A percentile compares a stretch with the other conserved stretches of the same genome.
phyloP scores from a whole-genome alignment of 2,888 invertebrate species.

The Heliconius sara region DNA sequence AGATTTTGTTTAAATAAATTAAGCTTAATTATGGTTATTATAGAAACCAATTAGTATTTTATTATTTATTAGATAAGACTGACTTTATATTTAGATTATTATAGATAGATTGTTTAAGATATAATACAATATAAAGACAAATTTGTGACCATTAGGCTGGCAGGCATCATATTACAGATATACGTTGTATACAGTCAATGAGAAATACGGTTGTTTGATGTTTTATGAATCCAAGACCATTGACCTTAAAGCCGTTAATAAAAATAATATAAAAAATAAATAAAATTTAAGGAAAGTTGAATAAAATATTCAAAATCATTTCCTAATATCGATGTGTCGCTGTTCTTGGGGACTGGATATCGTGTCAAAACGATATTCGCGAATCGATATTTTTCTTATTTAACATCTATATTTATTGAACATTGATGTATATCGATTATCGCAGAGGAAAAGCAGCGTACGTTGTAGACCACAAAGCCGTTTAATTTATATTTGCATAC shows the following conservation, averaged over 20 bases:
- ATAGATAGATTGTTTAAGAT: background rate
- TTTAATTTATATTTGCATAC: background rate
- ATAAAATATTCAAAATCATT: background rate
- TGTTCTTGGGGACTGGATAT: background rate
- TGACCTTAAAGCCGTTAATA: too few relatives aligned
- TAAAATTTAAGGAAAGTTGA: background rate
- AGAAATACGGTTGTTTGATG: too few relatives aligned
- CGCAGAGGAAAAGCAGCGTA: background rate
- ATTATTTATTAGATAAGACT: conserved; percentile 17
- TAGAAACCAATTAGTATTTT: background rate
- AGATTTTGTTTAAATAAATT: background rate
- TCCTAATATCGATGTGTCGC: background rate
- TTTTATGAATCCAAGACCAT: too few relatives aligned
- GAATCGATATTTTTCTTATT: background rate
- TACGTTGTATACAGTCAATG: too few relatives aligned
- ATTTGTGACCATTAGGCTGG: background rate
- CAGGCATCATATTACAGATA: background rate
- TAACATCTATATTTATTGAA: background rate
- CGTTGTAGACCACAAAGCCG: background rate
- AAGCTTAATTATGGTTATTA: background rate
- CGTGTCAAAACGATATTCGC: background rate
- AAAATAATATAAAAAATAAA: too few relatives aligned
- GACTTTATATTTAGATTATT: background rate
- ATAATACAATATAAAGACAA: background rate
- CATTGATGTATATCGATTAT: background rate